Evolutionary conservation across 2,888 invertebrate species (phyloP).

Genomic region (Podotricha telesiphe): DNA sequence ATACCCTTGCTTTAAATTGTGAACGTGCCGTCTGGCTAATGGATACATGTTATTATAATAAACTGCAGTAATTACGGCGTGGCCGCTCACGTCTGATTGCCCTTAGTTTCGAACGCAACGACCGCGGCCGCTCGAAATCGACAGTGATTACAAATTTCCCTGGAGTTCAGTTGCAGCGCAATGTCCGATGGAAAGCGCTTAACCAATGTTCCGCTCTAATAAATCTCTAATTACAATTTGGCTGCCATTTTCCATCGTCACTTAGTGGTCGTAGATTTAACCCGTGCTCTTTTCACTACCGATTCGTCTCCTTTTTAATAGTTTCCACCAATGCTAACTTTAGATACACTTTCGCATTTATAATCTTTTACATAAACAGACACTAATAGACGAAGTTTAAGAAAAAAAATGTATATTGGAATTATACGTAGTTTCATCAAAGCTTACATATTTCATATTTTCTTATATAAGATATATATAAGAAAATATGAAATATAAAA

Average conservation of each 20-base stretch:
- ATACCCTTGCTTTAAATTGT: slow-evolving; percentile 27
- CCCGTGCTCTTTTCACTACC: slow-evolving; percentile 75
- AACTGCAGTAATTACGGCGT: slow-evolving; percentile 49
- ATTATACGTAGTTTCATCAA: too few species aligned
- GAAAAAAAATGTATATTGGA: too few species aligned
- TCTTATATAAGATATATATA: too few species aligned
- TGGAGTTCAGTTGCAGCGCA: slow-evolving; percentile 77
- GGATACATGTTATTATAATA: slow-evolving; percentile 54
- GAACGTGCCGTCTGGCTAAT: slow-evolving; percentile 32
- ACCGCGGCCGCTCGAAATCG: slow-evolving; percentile 78
- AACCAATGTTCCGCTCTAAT: slow-evolving; percentile 83
- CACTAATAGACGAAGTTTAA: neutral
- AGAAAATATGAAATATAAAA: neutral
- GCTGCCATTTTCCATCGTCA: slow-evolving; percentile 77
- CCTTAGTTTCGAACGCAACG: slow-evolving; percentile 65
- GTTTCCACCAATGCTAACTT: slow-evolving; percentile 58
- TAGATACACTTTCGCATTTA: slow-evolving; percentile 76
- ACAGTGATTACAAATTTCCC: slow-evolving; percentile 83
- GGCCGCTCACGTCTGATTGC: slow-evolving; percentile 57
- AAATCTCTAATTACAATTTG: slow-evolving; percentile 80
- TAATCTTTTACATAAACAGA: neutral
- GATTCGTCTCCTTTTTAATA: slow-evolving; percentile 66
- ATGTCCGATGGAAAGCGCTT: slow-evolving; percentile 83
- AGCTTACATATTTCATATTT: too few species aligned
- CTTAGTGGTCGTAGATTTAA: slow-evolving; percentile 66